Evolutionary conservation across 2,113 vertebrate species (phyloP).

Genomic region (Malurus melanocephalus): DNA sequence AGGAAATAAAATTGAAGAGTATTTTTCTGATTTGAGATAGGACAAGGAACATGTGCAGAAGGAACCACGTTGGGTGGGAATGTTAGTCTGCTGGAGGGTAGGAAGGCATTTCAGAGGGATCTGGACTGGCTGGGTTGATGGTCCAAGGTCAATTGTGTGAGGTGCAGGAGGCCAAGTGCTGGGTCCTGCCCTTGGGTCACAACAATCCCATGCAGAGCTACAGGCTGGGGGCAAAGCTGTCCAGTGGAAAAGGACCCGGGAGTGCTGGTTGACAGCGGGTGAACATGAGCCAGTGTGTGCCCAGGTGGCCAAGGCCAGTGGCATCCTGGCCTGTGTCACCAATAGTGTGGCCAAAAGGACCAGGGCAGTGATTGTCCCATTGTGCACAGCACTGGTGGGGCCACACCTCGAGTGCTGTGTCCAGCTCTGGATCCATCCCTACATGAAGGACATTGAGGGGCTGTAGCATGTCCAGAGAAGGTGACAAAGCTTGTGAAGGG

Average conservation of each 20-base stretch:
- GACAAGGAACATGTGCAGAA: background rate
- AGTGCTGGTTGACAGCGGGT: rapidly evolving
- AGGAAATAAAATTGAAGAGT: background rate
- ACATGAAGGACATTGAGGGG: background rate
- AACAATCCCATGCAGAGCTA: background rate
- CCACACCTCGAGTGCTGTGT: rapidly evolving
- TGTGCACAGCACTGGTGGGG: rapidly evolving
- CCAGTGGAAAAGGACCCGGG: rapidly evolving
- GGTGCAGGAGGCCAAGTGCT: no score
- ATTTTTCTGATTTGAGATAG: background rate
- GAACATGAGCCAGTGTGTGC: background rate
- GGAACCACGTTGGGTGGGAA: background rate
- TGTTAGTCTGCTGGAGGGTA: background rate
- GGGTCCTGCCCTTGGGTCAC: background rate
- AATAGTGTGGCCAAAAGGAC: background rate
- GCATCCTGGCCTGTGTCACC: background rate
- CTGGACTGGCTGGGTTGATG: background rate
- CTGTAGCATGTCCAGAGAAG: background rate
- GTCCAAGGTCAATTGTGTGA: background rate
- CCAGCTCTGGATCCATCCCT: background rate
- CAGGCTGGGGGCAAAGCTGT: background rate
- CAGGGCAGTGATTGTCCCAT: background rate
- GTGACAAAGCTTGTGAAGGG: background rate
- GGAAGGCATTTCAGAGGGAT: background rate
- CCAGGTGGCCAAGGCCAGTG: no score